phyloP scores from a whole-genome alignment of 1,140 invertebrate species.

The Spodoptera litura region DNA sequence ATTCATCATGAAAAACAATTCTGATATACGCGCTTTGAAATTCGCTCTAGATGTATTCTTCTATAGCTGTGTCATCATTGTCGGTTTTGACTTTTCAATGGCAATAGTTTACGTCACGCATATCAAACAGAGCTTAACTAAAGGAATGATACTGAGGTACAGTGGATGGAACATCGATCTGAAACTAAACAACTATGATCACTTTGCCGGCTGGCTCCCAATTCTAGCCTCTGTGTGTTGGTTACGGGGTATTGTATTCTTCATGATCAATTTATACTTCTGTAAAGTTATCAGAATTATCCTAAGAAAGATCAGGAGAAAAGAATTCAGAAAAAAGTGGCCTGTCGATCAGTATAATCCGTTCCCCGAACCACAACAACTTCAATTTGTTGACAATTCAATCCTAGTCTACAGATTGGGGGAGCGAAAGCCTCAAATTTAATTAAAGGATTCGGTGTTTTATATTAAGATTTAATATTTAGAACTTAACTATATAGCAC shows the following conservation, averaged over 20 bases:
- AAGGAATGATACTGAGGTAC: conserved; percentile 76
- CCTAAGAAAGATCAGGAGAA: conserved; percentile 58
- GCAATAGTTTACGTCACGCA: conserved; percentile 74
- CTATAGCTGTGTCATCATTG: conserved; percentile 57
- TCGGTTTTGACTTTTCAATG: conserved; percentile 75
- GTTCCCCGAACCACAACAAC: conserved; percentile 64
- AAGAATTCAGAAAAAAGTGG: conserved; percentile 60
- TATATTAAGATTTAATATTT: too few relatives aligned
- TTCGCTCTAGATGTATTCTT: conserved; percentile 58
- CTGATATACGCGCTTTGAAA: conserved; percentile 57
- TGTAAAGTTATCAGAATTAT: conserved; percentile 60
- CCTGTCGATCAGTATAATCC: conserved; percentile 52
- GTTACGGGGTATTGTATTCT: conserved; percentile 67
- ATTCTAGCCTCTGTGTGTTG: conserved; percentile 65
- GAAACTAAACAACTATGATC: conserved; percentile 61
- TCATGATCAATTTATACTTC: conserved; percentile 69
- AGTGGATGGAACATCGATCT: conserved; percentile 75
- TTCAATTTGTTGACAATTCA: conserved; percentile 39
- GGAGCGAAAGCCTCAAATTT: conserved; percentile 56
- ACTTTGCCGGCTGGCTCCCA: conserved; percentile 75
- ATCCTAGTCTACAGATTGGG: conserved; percentile 67
- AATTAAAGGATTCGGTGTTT: background rate
- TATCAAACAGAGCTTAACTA: conserved; percentile 75
- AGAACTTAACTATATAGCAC: background rate
- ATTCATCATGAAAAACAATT: conserved; percentile 50